A percentile compares a stretch with the other conserved stretches of the same genome.
Evolutionary conservation across 2,797 vertebrate species (phyloP).

Genomic region (Tauraco hartlaubi): DNA sequence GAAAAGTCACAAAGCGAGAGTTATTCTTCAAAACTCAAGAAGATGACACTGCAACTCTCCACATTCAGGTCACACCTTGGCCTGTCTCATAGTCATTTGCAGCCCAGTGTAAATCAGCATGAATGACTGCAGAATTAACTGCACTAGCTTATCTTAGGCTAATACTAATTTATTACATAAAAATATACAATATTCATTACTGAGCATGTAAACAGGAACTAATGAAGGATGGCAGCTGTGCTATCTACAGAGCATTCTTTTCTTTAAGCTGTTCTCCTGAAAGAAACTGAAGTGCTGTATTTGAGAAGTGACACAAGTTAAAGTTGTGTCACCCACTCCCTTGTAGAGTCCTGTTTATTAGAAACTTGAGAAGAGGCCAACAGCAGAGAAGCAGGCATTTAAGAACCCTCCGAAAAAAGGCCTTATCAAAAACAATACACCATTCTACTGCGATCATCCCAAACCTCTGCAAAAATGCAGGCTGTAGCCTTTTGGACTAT

Average conservation of each 20-base stretch:
- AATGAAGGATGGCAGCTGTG: background rate
- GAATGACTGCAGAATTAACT: background rate
- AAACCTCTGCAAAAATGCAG: conserved; percentile 51
- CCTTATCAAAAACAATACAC: conserved; percentile 39
- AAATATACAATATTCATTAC: background rate
- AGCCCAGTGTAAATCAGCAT: background rate
- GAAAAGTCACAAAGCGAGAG: background rate
- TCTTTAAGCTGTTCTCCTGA: background rate
- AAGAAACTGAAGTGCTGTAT: background rate
- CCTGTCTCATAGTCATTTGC: background rate
- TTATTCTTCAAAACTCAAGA: background rate
- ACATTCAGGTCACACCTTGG: background rate
- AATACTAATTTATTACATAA: background rate
- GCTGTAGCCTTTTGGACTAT: conserved; percentile 15
- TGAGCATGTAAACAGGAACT: background rate
- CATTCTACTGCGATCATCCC: conserved; percentile 8
- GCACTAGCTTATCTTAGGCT: background rate
- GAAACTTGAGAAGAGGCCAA: conserved; percentile 41
- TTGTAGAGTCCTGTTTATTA: background rate
- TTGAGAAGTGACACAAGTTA: background rate
- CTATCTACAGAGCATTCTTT: background rate
- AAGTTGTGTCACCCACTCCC: conserved; percentile 3
- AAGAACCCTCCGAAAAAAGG: background rate
- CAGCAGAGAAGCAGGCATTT: conserved; percentile 18
- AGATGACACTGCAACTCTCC: background rate